Percentiles rank a stretch among this genome's conserved stretches.
phyloP scores from a whole-genome alignment of 2,797 vertebrate genomes.

The Ispidina lecontei region DNA sequence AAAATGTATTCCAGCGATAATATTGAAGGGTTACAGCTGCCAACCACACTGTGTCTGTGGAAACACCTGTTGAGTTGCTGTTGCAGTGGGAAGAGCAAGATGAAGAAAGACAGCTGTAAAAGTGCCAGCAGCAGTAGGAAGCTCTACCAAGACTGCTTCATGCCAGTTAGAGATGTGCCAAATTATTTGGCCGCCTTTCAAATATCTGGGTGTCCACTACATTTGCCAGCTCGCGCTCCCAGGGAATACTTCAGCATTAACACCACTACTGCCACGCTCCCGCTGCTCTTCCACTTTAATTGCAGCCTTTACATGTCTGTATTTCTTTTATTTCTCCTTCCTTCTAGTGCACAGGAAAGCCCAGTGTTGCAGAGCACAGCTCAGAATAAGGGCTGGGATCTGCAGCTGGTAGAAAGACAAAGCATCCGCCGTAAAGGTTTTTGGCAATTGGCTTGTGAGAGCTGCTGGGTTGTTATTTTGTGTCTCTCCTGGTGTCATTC shows the following conservation, averaged over 20 bases:
- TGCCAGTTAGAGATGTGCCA: constrained; percentile 82
- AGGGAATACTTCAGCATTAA: constrained; percentile 76
- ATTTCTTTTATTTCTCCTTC: not conserved
- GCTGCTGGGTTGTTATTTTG: constrained; percentile 31
- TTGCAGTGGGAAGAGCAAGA: constrained; percentile 74
- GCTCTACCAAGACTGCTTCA: constrained; percentile 68
- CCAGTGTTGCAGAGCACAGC: constrained; percentile 32
- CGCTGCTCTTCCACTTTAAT: constrained; percentile 20
- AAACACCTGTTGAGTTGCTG: constrained; percentile 83
- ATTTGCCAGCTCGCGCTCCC: constrained; percentile 75
- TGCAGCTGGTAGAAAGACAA: constrained; percentile 45
- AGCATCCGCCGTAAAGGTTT: constrained; percentile 21
- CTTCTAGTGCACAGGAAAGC: constrained; percentile 46
- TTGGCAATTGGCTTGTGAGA: constrained; percentile 58
- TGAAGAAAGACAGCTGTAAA: constrained; percentile 81
- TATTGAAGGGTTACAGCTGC: constrained; percentile 77
- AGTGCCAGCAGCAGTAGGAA: constrained; percentile 81
- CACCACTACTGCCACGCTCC: constrained; percentile 52
- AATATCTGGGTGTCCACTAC: constrained; percentile 80
- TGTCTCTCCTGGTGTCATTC: not conserved
- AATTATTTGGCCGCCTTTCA: constrained; percentile 80
- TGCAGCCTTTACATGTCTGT: not conserved
- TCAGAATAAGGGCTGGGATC: constrained; percentile 33
- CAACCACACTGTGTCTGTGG: constrained; percentile 77
- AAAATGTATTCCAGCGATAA: constrained; percentile 77